Evolutionary conservation across 2,888 invertebrate genomes (phyloP).

Genomic region (Eupithecia vulgata): DNA sequence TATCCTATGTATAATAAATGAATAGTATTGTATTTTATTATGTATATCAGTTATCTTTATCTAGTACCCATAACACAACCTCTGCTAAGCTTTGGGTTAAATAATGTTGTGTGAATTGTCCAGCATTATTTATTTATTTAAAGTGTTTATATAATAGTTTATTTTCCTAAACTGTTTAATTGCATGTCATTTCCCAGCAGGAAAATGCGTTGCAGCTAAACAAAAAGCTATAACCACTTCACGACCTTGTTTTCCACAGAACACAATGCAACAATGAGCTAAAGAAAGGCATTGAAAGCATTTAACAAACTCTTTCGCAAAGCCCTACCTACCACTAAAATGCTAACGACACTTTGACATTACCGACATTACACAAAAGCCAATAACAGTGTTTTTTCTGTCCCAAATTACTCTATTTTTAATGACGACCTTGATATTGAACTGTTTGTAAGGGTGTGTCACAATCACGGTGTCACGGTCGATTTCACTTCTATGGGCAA

Average conservation of each 20-base stretch:
- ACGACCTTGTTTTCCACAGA: not conserved
- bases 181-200: not conserved
- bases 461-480: conserved; percentile 22
- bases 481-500: conserved; percentile 18
- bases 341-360: not conserved
- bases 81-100: too few species aligned
- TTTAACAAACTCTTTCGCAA: not conserved
- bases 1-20: too few species aligned
- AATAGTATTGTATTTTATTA: too few species aligned
- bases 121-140: too few species aligned
- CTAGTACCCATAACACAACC: too few species aligned
- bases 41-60: too few species aligned
- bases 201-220: too few species aligned
- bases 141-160: too few species aligned
- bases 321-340: not conserved
- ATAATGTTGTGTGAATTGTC: too few species aligned
- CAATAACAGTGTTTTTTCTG: conserved; percentile 2
- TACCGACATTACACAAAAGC: not conserved
- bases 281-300: not conserved
- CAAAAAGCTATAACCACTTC: too few species aligned
- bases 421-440: conserved; percentile 29
- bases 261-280: not conserved
- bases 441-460: conserved; percentile 14
- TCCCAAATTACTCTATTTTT: conserved; percentile 5
- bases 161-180: too few species aligned